A percentile compares a stretch with the other conserved stretches of the same genome.
Evolutionary conservation across 2,113 vertebrate species (phyloP).

Genomic region (Petroica traversi): DNA sequence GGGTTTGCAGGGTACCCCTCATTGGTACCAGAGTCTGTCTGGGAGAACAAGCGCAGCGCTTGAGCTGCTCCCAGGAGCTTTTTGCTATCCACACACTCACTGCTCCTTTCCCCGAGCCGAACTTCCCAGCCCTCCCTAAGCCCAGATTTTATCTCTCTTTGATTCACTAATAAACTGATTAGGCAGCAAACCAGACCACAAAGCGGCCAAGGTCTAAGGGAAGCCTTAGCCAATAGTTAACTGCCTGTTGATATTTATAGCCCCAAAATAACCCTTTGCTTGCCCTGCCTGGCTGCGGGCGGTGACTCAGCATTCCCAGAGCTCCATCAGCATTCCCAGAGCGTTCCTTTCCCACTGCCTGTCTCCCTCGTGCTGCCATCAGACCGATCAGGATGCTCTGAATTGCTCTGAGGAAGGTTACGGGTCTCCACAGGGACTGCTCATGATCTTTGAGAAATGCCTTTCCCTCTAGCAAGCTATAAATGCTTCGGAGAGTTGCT

Average conservation of each 20-base stretch:
- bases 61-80: not conserved
- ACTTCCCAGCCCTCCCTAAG: not conserved
- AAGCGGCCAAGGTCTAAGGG: not conserved
- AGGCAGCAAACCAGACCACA: not conserved
- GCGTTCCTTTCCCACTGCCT: not conserved
- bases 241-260: not conserved
- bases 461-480: conserved; percentile 40
- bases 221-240: not conserved
- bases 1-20: accelerated
- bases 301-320: conserved; percentile 21
- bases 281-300: not conserved
- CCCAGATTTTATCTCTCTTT: not conserved
- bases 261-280: not conserved
- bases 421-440: conserved; percentile 58
- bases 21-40: not conserved
- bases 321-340: conserved; percentile 14
- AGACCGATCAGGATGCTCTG: conserved; percentile 24
- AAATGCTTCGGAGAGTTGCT: conserved; percentile 44
- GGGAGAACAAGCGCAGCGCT: not conserved
- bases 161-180: not conserved
- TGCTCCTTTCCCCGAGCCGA: not conserved
- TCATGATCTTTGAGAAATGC: conserved; percentile 60
- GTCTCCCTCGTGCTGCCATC: conserved; percentile 6
- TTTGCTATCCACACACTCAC: not conserved
- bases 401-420: conserved; percentile 62